These are phyloP conservation scores for Jaculus jaculus DNA, from an alignment of 2,113 vertebrate species.

Conservation along the genomic window DNA sequence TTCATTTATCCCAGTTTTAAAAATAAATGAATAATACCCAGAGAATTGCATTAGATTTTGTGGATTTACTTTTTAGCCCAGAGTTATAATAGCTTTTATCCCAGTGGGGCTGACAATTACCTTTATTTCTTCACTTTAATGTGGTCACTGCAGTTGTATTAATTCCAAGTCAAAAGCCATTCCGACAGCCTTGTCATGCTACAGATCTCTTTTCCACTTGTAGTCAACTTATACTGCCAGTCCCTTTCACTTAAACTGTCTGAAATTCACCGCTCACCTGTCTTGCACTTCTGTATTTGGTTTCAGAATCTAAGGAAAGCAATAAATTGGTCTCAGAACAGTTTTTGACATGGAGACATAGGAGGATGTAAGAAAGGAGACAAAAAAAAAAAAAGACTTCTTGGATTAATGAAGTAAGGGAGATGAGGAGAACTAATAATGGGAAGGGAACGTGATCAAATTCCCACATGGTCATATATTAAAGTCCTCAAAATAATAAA, in stretches of 20 bases:
- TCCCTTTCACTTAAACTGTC: slow-evolving; percentile 45
- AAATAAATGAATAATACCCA: background rate
- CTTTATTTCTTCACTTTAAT: slow-evolving; percentile 19
- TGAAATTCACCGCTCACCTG: slow-evolving; percentile 31
- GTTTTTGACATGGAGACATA: too few relatives aligned
- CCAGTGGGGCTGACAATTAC: background rate
- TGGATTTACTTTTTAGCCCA: background rate
- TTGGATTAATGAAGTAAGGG: too few relatives aligned
- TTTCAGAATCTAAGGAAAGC: slow-evolving; percentile 46
- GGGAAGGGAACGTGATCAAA: too few relatives aligned
- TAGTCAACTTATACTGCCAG: background rate
- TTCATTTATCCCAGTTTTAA: background rate
- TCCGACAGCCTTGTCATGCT: slow-evolving; percentile 18
- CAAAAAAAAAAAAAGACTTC: too few relatives aligned
- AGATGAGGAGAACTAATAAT: too few relatives aligned
- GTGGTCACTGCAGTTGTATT: background rate
- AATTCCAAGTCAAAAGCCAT: slow-evolving; percentile 48
- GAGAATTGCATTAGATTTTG: background rate
- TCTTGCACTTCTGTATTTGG: slow-evolving; percentile 35
- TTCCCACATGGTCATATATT: too few relatives aligned
- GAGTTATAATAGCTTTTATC: background rate
- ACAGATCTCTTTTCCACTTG: slow-evolving; percentile 12
- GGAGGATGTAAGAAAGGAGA: too few relatives aligned
- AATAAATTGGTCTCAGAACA: background rate
- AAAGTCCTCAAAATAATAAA: too few relatives aligned